Percentiles rank a stretch among this genome's conserved stretches.
These are phyloP conservation scores for Troides oblongomaculatus DNA, from an alignment of 2,888 invertebrate species.

Conservation along the genomic window DNA sequence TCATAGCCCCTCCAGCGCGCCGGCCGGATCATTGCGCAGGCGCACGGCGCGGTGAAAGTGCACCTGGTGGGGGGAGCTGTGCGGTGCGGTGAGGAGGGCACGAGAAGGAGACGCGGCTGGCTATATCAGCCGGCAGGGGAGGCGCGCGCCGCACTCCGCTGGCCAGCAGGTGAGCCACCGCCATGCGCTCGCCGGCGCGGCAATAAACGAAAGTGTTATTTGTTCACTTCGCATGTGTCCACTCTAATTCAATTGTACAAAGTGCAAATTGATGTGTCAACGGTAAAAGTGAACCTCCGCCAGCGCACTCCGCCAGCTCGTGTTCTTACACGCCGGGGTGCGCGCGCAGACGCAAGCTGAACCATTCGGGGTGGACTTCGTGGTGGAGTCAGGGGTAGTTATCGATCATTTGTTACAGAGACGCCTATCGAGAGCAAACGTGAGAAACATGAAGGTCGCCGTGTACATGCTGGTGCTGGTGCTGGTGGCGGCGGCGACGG, in stretches of 20 bases:
- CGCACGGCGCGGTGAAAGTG: constrained; percentile 58
- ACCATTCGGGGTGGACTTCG: constrained; percentile 27
- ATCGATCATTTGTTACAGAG: constrained; percentile 22
- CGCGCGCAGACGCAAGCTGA: too few relatives aligned
- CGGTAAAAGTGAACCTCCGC: constrained; percentile 38
- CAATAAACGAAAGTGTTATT: constrained; percentile 19
- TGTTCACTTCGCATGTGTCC: background rate
- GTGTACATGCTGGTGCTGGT: constrained; percentile 64
- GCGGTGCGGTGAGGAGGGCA: too few relatives aligned
- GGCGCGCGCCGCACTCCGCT: constrained; percentile 71
- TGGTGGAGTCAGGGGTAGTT: background rate
- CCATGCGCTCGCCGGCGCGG: constrained; percentile 28
- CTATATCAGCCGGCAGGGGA: constrained; percentile 56
- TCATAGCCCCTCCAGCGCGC: constrained; percentile 30
- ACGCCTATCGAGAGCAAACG: constrained; percentile 37
- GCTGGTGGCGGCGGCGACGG: constrained; percentile 66
- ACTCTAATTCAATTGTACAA: constrained; percentile 39
- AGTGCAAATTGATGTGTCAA: constrained; percentile 43
- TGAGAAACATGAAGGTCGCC: constrained; percentile 60
- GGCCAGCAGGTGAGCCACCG: constrained; percentile 60
- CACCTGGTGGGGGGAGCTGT: constrained; percentile 37
- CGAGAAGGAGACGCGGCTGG: too few relatives aligned
- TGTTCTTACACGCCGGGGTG: too few relatives aligned
- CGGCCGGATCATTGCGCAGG: constrained; percentile 39
- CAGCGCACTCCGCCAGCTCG: background rate